Conservation (phyloP, 2,113 vertebrate species). For the Etia nguti region DNA sequence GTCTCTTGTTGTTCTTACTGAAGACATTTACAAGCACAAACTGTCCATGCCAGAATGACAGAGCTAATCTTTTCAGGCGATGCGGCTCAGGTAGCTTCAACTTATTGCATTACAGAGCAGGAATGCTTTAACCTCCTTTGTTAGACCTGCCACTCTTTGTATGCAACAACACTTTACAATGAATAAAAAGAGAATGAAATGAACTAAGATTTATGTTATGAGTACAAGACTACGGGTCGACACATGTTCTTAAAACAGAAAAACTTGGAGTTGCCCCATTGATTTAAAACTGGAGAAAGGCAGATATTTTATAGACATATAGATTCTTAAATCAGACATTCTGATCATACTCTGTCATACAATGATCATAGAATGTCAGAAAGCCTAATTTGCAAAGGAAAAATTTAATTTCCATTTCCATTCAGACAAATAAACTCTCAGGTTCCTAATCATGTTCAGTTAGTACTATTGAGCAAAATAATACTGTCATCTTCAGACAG, state of each 20-base stretch:
- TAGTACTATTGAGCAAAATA: background rate
- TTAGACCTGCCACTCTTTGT: background rate
- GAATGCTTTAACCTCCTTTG: constrained; percentile 35
- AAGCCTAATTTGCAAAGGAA: background rate
- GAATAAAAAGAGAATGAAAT: background rate
- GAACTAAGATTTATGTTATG: background rate
- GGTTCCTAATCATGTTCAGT: background rate
- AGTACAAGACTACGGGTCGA: accelerated
- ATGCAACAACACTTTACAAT: background rate
- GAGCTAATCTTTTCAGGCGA: constrained; percentile 60
- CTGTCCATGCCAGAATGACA: background rate
- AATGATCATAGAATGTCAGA: background rate
- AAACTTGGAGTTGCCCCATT: background rate
- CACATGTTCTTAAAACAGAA: background rate
- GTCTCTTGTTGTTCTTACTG: background rate
- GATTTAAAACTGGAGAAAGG: background rate
- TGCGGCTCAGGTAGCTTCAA: constrained; percentile 32
- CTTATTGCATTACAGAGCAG: constrained; percentile 57
- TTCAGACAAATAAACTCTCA: background rate
- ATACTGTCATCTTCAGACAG: background rate
- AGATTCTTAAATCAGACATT: background rate
- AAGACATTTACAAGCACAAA: background rate
- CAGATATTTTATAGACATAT: background rate
- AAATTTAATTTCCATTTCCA: background rate
- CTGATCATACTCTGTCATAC: background rate